Evolutionary conservation across 1,140 invertebrate species (phyloP), one percentile per base, ranked within the genome.

Genomic region (Stenopsyche tienmushanensis): DNA sequence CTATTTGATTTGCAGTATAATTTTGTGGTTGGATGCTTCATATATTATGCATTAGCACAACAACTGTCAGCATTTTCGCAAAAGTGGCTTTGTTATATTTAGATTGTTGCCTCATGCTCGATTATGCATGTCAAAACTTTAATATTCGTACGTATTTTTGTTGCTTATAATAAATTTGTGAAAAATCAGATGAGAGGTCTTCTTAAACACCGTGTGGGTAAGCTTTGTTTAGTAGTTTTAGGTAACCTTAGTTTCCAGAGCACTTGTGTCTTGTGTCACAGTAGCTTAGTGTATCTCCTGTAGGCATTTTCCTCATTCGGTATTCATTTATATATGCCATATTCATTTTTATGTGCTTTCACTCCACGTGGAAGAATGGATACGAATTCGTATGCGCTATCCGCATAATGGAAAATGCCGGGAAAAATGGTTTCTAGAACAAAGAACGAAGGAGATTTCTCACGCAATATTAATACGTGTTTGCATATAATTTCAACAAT

Each of bases 271-370:
- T 64, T 29, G 58, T 53, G 64, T 60, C 64, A 60, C 64, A 65
- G 55, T 25, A 42, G 54, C 29, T 65, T 17, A 59, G 55, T 21
- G 26, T 58, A 58, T 65, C 54, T 65, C 47, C 45, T 39, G 44
- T 65, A 60, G 54, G 47, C 55, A 65, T 60, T 65, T 57, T 65
- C 54, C 39, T 59, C 64, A 65, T 65, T 65, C 25, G 44, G 64
- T 65, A 65, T 65, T 65, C 64, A 65, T 65, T 65, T 65, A 65
- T 57, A 60, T 60, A 65, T 60, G 55, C 55, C 64, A 65, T 60
- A 65, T 65, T 65, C 64, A 65, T 65, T 65, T 52, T 65, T 65
- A 65, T 65, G 64, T 13, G 18, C 39, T 65, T 60, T 50, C 52
- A 52, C 55, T 65, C 39, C 26, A 45, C 21, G 42, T 41, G 41